Base-by-base conservation (phyloP, 2,888 invertebrate genomes). In the Hanleya hanleyi region DNA sequence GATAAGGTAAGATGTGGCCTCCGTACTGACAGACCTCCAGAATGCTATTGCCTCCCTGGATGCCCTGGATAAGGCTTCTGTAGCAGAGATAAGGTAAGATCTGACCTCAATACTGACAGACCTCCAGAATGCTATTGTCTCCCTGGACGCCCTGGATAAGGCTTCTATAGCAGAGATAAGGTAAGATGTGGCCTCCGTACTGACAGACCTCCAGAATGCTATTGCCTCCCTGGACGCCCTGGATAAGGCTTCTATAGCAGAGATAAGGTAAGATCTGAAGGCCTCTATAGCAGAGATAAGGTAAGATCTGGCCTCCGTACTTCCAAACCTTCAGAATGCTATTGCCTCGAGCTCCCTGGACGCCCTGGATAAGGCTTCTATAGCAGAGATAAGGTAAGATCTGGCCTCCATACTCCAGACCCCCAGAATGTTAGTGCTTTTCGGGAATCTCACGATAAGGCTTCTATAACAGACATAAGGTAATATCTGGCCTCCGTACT, bases 271-370 rank as follows among this genome's bases (percentile, higher is more conserved):
- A 69, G 65, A n/a, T n/a, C n/a, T n/a, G n/a, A n/a, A n/a, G n/a
- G n/a, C n/a, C n/a, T n/a, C n/a, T n/a, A n/a, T n/a, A n/a, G n/a
- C n/a, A n/a, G 88, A 89, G 76, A 90, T 90, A 80, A 85, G 90
- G 77, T 76, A 82, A 62, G 90, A 90, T 77, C 78, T 90, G 38
- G 86, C 86, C 7, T 87, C 88, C 29, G 90, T 90, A 1, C 79
- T 89, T 35, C 90, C 90, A 49, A 85, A 86, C 5, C 77, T 90
- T 49, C 85, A 89, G 73, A 81, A 83, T 47, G 90, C 90, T 36
- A 87, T 89, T 36, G 83, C 81, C n/a, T 86, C n/a, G n/a, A n/a
- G n/a, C n/a, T 87, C 89, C n/a, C 77, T 90, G 41, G 87, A 90
- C 70, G 83, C 89, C 0, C 77, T 90, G 18, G 87, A 90, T 74